These are phyloP conservation scores for Heliconius charithonia DNA, from an alignment of 2,888 invertebrate genomes.

Conservation along the genomic window DNA sequence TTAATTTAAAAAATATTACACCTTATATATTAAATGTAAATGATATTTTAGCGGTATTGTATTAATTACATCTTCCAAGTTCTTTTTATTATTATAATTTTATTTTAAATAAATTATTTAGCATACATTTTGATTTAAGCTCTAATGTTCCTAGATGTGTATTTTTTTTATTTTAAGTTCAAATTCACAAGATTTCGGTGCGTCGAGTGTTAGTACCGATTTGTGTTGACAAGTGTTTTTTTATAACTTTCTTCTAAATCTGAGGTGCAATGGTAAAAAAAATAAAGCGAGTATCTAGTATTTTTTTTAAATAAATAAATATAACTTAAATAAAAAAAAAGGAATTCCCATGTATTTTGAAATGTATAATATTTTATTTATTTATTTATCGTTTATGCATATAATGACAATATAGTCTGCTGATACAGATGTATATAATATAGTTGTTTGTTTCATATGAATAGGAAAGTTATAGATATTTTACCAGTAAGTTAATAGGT, in stretches of 20 bases:
- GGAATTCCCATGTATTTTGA: neutral
- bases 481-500: neutral
- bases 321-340: neutral
- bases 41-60: constrained; percentile 38
- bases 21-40: constrained; percentile 21
- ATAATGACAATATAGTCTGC: neutral
- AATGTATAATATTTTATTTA: neutral
- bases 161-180: constrained; percentile 60
- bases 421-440: neutral
- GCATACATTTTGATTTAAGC: constrained; percentile 73
- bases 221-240: constrained; percentile 26
- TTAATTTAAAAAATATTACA: constrained; percentile 7
- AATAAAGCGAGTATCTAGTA: neutral
- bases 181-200: constrained; percentile 42
- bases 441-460: neutral
- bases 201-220: constrained; percentile 32
- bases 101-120: constrained; percentile 68
- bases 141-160: constrained; percentile 80
- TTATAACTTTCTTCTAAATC: constrained; percentile 6
- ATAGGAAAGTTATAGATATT: neutral
- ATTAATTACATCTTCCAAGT: constrained; percentile 58
- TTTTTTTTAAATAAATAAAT: neutral
- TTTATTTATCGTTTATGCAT: neutral
- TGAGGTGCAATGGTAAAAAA: neutral
- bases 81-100: constrained; percentile 42